Evolutionary conservation across 1,140 invertebrate genomes (phyloP), one percentile per base, ranked within the genome.

Genomic region (Hycleus phaleratus): DNA sequence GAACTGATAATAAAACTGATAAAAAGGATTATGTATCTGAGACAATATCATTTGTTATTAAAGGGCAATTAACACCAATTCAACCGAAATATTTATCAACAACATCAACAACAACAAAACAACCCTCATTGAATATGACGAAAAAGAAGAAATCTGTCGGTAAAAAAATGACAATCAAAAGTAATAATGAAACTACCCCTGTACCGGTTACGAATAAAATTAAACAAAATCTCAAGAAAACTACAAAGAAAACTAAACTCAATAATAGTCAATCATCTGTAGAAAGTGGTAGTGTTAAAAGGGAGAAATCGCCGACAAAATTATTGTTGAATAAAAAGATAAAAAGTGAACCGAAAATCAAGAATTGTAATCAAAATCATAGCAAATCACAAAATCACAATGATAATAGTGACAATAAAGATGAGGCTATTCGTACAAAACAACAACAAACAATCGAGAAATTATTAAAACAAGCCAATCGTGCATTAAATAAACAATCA

Each of bases 41-140:
- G 49, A 73, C 72, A n/a, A 73, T 72, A 51, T 65, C 69, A 3
- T 72, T 68, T 52, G 71, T 72, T 8, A 71, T 73, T 8, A 68
- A 70, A 18, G 73, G 74, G 3, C 74, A 77, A 60, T 47, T 71
- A 32, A 67, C 70, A 55, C 61, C 66, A 26, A 49, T 59, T 63
- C 72, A 64, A 72, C 74, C 54, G 68, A 72, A 8, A 42, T 10
- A 42, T n/a, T 45, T 46, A 4, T 7, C 43, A 7, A 55, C 46
- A 10, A 46, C 26, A 24, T 18, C 5, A 42, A n/a, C 3, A 10
- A 42, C 26, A 12, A 55, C 11, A 46, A 53, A 43, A 43, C 46
- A 25, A 49, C 25, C 24, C 18, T 18, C 18, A 18, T 18, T 18
- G 18, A 18, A 18, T 18, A 18, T 18, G 24, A 24, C 4, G 53